Percentiles rank a stretch among this genome's conserved stretches.
Evolutionary conservation across 2,113 vertebrate genomes (phyloP).

Genomic region (Lepisosteus osseus): DNA sequence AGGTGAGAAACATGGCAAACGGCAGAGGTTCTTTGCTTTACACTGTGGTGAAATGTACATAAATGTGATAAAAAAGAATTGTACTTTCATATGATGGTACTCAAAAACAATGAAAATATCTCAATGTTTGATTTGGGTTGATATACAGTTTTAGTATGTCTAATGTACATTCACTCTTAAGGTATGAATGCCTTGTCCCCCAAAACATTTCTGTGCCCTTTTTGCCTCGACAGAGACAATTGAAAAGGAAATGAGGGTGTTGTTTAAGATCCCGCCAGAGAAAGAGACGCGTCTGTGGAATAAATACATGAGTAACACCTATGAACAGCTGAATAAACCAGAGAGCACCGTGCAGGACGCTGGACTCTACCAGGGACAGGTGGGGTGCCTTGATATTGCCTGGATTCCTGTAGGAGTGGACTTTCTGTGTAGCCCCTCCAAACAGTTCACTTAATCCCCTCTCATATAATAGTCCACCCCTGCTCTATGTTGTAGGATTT

Average conservation of each 20-base stretch:
- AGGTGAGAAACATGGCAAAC: slow-evolving; percentile 62
- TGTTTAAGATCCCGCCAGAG: slow-evolving; percentile 84
- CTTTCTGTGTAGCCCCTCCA: no score
- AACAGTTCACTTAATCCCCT: no score
- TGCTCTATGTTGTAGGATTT: no score
- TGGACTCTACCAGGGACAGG: slow-evolving; percentile 93
- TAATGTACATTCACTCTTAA: background rate
- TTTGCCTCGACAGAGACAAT: slow-evolving; percentile 73
- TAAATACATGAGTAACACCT: slow-evolving; percentile 89
- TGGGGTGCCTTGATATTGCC: slow-evolving; percentile 41
- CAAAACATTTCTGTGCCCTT: background rate
- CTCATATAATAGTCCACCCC: no score
- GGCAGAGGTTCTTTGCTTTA: no score
- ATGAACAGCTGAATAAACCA: slow-evolving; percentile 85
- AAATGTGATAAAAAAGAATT: no score
- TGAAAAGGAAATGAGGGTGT: slow-evolving; percentile 87
- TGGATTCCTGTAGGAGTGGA: no score
- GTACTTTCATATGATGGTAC: no score
- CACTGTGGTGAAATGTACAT: no score
- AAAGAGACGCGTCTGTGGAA: slow-evolving; percentile 93
- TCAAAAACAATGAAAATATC: no score
- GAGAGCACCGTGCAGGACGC: slow-evolving; percentile 94
- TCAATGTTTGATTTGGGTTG: no score
- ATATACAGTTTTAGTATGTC: background rate
- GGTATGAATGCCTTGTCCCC: background rate